phyloP scores from a whole-genome alignment of 2,888 invertebrate genomes.

The Cephonodes hylas region DNA sequence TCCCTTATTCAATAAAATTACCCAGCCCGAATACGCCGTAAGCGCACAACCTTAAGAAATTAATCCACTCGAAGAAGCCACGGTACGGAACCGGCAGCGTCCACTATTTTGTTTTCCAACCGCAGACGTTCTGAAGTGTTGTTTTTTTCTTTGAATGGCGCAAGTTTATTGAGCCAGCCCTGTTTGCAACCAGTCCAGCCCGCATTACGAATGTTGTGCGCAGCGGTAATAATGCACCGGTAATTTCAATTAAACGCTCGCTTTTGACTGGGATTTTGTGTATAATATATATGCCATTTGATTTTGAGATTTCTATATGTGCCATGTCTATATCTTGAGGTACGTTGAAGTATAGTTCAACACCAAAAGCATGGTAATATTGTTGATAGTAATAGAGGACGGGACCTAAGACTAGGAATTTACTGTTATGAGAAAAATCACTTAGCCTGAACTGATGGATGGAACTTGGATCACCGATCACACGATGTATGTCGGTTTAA shows the following conservation, averaged over 20 bases:
- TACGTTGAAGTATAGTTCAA: no score
- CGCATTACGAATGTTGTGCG: background rate
- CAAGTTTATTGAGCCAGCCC: background rate
- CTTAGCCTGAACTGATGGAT: no score
- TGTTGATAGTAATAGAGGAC: no score
- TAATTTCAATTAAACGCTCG: background rate
- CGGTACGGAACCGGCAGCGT: background rate
- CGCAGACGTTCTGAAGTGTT: background rate
- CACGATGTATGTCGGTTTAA: no score
- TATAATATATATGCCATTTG: no score
- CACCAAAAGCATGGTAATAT: no score
- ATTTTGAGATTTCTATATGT: no score
- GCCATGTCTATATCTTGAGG: no score
- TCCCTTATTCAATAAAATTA: background rate
- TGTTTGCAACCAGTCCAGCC: background rate
- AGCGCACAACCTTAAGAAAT: background rate
- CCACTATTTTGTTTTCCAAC: background rate
- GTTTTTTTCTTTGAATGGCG: background rate
- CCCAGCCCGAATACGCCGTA: background rate
- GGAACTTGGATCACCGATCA: no score
- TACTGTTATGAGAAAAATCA: no score
- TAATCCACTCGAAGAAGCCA: background rate
- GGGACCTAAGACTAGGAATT: no score
- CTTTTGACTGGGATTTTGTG: background rate
- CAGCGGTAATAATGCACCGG: constrained; percentile 1